Evolutionary conservation across 2,113 vertebrate species (phyloP).

Genomic region (Lipotes vexillifer): DNA sequence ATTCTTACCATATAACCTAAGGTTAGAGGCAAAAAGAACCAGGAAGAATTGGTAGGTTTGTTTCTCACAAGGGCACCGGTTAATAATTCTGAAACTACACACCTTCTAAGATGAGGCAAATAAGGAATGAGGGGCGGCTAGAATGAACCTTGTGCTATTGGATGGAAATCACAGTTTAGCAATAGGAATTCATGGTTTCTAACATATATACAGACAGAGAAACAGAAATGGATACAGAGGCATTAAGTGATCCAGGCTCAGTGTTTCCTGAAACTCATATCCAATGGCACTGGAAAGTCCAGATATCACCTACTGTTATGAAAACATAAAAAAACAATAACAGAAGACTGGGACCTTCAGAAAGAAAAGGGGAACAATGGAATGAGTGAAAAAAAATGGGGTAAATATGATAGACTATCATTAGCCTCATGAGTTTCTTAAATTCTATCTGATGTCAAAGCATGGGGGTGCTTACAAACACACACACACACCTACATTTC

Average conservation of each 20-base stretch:
- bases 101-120: not conserved
- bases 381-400: too few relatives aligned
- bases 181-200: not conserved
- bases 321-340: too few relatives aligned
- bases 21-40: not conserved
- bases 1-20: not conserved
- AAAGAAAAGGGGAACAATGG: too few relatives aligned
- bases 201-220: not conserved
- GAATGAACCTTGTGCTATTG: not conserved
- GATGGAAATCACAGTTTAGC: not conserved
- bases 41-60: not conserved
- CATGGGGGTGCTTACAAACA: not conserved
- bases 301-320: too few relatives aligned
- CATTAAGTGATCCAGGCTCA: too few relatives aligned
- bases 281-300: too few relatives aligned
- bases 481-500: not conserved
- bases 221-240: not conserved
- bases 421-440: too few relatives aligned
- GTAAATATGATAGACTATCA: too few relatives aligned
- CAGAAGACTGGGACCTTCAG: too few relatives aligned
- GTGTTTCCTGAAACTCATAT: too few relatives aligned
- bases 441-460: too few relatives aligned
- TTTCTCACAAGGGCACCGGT: not conserved
- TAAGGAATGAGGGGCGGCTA: not conserved
- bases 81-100: not conserved